phyloP scores from a whole-genome alignment of 2,797 vertebrate species.

The Pampus argenteus region DNA sequence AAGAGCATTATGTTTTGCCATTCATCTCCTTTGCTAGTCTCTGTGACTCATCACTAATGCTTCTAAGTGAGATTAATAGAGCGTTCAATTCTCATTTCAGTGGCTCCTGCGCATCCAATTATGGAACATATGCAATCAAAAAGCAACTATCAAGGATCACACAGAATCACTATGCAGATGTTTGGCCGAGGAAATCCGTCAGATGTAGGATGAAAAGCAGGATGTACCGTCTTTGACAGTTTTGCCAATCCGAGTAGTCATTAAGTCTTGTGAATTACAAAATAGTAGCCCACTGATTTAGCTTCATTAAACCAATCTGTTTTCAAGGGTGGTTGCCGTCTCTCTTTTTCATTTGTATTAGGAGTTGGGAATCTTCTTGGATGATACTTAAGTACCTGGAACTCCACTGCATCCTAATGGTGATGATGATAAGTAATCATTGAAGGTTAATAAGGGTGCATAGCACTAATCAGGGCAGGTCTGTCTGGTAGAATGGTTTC shows the following conservation, averaged over 20 bases:
- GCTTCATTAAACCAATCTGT: conserved; percentile 50
- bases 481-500: conserved; percentile 29
- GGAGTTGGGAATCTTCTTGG: conserved; percentile 57
- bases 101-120: conserved; percentile 53
- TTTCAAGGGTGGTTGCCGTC: conserved; percentile 38
- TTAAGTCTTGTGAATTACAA: conserved; percentile 27
- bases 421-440: conserved; percentile 70
- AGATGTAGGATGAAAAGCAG: conserved; percentile 15
- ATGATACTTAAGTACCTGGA: conserved; percentile 66
- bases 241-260: conserved; percentile 13
- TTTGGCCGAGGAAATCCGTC: conserved; percentile 36
- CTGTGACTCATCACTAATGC: conserved; percentile 59
- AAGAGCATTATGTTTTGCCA: conserved; percentile 22
- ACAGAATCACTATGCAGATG: conserved; percentile 42
- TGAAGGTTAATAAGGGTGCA: conserved; percentile 75
- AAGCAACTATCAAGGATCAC: conserved; percentile 48
- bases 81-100: conserved; percentile 53
- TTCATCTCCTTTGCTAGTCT: conserved; percentile 15
- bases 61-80: conserved; percentile 68
- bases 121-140: conserved; percentile 54
- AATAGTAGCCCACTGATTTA: conserved; percentile 26
- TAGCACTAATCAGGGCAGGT: conserved; percentile 64
- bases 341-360: conserved; percentile 46
- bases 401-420: conserved; percentile 59
- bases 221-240: conserved; percentile 16